phyloP scores from a whole-genome alignment of 2,113 vertebrate genomes.

The Callospermophilus lateralis region DNA sequence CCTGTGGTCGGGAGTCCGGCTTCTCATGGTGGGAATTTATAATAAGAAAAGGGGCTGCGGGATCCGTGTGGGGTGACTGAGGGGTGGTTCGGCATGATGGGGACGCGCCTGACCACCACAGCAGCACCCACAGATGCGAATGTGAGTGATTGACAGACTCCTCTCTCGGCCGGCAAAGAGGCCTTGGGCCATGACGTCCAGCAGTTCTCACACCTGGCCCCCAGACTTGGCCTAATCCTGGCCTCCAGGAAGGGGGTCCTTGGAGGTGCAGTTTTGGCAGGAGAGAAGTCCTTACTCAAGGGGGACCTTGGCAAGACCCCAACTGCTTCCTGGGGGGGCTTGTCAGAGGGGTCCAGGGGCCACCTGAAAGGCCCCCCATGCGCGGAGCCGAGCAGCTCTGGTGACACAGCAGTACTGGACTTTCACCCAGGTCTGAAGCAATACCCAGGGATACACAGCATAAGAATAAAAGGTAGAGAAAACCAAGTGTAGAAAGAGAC shows the following conservation, averaged over 20 bases:
- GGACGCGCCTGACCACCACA: no score
- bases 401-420: accelerated
- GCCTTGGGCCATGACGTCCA: no score
- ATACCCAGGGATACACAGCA: not conserved
- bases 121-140: no score
- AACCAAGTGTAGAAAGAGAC: not conserved
- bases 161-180: no score
- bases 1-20: no score
- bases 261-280: not conserved
- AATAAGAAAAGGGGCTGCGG: accelerated
- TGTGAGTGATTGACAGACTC: no score
- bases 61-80: accelerated
- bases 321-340: accelerated
- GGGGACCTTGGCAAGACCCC: not conserved
- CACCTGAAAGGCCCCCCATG: accelerated
- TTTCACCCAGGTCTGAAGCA: not conserved
- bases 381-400: accelerated
- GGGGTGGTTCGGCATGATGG: not conserved
- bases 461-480: not conserved
- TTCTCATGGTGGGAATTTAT: no score
- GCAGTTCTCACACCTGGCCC: not conserved
- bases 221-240: no score
- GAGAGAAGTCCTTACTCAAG: not conserved
- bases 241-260: not conserved
- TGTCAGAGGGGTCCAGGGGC: accelerated